phyloP scores from a whole-genome alignment of 2,888 invertebrate species.

The Patella pellucida region DNA sequence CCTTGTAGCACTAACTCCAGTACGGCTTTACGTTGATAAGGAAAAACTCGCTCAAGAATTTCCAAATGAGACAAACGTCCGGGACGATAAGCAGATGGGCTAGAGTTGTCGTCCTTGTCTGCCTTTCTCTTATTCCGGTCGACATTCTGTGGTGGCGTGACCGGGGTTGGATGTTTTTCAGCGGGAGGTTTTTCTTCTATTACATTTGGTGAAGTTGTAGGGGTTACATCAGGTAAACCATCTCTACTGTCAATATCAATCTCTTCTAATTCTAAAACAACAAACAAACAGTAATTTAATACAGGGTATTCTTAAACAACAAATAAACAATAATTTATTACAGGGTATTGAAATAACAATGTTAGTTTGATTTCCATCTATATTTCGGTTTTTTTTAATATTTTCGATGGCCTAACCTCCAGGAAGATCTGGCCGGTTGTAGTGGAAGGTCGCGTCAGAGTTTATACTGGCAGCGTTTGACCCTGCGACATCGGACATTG shows the following conservation, averaged over 20 bases:
- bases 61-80: conserved; percentile 77
- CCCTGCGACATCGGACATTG: too few species aligned
- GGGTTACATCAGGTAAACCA: conserved; percentile 1
- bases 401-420: too few species aligned
- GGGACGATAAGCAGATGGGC: conserved; percentile 65
- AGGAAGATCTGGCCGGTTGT: too few species aligned
- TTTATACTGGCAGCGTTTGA: too few species aligned
- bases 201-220: neutral
- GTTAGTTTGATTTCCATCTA: too few species aligned
- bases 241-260: conserved; percentile 6
- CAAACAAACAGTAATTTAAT: neutral
- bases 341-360: too few species aligned
- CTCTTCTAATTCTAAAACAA: neutral
- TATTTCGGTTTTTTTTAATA: too few species aligned
- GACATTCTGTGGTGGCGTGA: conserved; percentile 7
- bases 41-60: conserved; percentile 89
- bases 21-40: conserved; percentile 86
- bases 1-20: conserved; percentile 91
- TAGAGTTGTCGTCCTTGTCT: neutral
- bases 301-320: too few species aligned
- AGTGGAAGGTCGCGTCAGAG: too few species aligned
- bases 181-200: neutral
- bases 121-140: conserved; percentile 1
- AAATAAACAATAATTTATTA: too few species aligned
- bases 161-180: neutral